phyloP scores from a whole-genome alignment of 2,797 vertebrate species.

The Anas flavirostris region DNA sequence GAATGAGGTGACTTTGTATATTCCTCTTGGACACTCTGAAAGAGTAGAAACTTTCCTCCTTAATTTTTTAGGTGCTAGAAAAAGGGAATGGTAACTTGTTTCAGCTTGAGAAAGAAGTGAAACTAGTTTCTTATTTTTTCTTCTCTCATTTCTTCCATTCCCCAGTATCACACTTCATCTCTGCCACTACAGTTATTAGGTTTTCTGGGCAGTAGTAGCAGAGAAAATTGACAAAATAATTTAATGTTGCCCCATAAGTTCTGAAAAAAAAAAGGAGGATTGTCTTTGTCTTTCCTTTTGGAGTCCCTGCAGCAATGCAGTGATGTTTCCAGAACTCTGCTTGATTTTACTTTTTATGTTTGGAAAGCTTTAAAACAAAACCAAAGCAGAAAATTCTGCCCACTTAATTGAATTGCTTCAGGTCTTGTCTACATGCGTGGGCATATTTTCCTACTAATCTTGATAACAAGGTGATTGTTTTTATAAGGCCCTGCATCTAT shows the following conservation, averaged over 20 bases:
- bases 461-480: neutral
- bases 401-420: neutral
- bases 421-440: neutral
- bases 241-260: slow-evolving; percentile 23
- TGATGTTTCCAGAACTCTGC: neutral
- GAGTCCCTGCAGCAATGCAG: neutral
- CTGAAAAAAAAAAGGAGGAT: neutral
- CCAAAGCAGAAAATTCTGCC: neutral
- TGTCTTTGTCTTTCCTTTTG: neutral
- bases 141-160: slow-evolving; percentile 15
- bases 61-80: neutral
- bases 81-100: neutral
- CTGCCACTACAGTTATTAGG: slow-evolving; percentile 56
- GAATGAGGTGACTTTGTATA: neutral
- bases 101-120: neutral
- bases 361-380: slow-evolving; percentile 11
- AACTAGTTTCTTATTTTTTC: slow-evolving; percentile 3
- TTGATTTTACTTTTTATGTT: neutral
- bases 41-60: neutral
- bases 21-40: neutral
- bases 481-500: neutral
- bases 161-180: slow-evolving; percentile 22
- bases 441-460: neutral
- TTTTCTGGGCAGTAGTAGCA: slow-evolving; percentile 31
- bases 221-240: slow-evolving; percentile 62